Conservation (phyloP, 1,140 invertebrate genomes). For the Drosophila varians region DNA sequence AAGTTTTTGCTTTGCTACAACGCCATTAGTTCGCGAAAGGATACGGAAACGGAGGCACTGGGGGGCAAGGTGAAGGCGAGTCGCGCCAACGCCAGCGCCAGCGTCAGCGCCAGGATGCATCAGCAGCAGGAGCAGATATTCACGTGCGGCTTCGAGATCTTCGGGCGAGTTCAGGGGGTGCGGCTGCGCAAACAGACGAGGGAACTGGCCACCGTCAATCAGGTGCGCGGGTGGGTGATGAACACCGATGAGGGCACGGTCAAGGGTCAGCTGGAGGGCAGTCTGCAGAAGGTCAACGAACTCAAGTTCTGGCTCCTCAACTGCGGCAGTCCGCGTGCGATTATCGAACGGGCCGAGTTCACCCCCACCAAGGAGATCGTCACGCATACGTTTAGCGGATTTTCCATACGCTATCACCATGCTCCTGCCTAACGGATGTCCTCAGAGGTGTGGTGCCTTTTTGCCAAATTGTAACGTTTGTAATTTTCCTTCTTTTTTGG, state of each 20-base stretch:
- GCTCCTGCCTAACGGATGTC: not conserved
- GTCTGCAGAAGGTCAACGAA: constrained; percentile 84
- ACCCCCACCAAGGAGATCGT: constrained; percentile 70
- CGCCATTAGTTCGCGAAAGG: too few species aligned
- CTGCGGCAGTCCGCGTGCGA: constrained; percentile 86
- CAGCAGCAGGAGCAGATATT: constrained; percentile 44
- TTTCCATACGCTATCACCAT: constrained; percentile 48
- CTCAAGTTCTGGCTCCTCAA: constrained; percentile 87
- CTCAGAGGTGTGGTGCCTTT: not conserved
- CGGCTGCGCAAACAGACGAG: constrained; percentile 86
- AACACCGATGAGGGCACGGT: constrained; percentile 88
- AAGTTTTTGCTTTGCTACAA: not conserved
- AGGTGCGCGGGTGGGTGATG: constrained; percentile 88
- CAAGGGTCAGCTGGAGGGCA: constrained; percentile 86
- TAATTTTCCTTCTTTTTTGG: constrained; percentile 19
- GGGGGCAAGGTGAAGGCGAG: not conserved
- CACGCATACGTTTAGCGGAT: constrained; percentile 44
- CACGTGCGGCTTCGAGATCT: constrained; percentile 85
- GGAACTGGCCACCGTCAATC: constrained; percentile 85
- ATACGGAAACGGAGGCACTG: not conserved
- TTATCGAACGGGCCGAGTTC: constrained; percentile 86
- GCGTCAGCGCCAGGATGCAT: constrained; percentile 10
- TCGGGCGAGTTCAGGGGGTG: constrained; percentile 86
- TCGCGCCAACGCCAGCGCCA: too few species aligned
- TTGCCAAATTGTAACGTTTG: constrained; percentile 5